A percentile compares a stretch with the other conserved stretches of the same genome.
Evolutionary conservation across 2,888 invertebrate genomes (phyloP).

Genomic region (Dorcus parallelipipedus): DNA sequence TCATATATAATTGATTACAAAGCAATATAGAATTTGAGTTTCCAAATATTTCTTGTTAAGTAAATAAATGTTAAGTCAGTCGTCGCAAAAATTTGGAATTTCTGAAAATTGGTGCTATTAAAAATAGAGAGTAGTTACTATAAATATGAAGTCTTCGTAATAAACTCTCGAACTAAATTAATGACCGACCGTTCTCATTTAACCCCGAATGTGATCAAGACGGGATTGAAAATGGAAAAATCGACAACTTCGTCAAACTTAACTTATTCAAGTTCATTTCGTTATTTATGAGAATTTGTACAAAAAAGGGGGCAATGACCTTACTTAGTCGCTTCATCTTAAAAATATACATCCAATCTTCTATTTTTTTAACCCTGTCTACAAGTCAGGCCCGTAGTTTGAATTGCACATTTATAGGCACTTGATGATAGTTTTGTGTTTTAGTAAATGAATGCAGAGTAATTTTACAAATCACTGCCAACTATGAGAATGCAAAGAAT

Average conservation of each 20-base stretch:
- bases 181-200: slow-evolving; percentile 12
- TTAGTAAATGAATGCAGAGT: slow-evolving; percentile 8
- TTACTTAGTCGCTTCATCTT: slow-evolving; percentile 23
- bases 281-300: slow-evolving; percentile 39
- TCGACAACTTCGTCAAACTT: slow-evolving; percentile 1
- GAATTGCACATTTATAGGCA: slow-evolving; percentile 51
- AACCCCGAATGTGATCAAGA: slow-evolving; percentile 1
- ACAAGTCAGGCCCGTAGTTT: slow-evolving; percentile 47
- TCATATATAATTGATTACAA: no score
- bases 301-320: slow-evolving; percentile 31
- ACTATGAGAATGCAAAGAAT: slow-evolving; percentile 2
- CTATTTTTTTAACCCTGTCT: slow-evolving; percentile 42
- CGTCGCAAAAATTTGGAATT: no score
- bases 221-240: not conserved
- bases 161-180: slow-evolving; percentile 15
- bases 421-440: slow-evolving; percentile 40
- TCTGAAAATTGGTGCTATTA: not conserved
- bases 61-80: no score
- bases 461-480: slow-evolving; percentile 3
- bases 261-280: slow-evolving; percentile 2
- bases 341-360: slow-evolving; percentile 30
- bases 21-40: no score
- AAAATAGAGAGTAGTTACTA: not conserved
- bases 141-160: not conserved
- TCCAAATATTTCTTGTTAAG: no score